phyloP scores from a whole-genome alignment of 2,888 invertebrate species.

The Perizoma affinitatum region DNA sequence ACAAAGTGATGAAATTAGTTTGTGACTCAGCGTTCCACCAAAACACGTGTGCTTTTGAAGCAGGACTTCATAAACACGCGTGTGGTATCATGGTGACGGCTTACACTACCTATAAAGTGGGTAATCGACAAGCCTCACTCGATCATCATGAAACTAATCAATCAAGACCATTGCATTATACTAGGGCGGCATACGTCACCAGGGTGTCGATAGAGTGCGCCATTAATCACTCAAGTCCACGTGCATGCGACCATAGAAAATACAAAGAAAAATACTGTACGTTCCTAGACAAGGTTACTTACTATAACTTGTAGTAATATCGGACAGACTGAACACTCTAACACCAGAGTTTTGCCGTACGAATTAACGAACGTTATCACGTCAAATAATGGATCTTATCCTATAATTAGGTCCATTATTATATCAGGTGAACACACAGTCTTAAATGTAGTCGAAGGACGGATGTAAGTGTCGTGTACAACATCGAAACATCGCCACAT shows the following conservation, averaged over 20 bases:
- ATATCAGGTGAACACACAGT: no score
- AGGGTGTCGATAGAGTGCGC: slow-evolving; percentile 24
- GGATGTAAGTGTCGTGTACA: no score
- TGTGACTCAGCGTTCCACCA: no score
- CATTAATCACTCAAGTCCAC: slow-evolving; percentile 30
- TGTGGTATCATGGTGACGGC: neutral
- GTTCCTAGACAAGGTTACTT: neutral
- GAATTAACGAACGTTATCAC: no score
- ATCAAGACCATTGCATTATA: slow-evolving; percentile 21
- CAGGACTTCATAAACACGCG: neutral
- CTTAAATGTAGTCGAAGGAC: no score
- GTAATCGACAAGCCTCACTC: slow-evolving; percentile 1
- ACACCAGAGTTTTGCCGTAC: no score
- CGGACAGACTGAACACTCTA: no score
- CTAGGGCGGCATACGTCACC: slow-evolving; percentile 34
- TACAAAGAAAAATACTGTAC: neutral
- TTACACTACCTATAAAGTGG: no score
- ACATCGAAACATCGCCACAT: no score
- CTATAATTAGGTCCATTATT: no score
- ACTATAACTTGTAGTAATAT: neutral
- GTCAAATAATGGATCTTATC: no score
- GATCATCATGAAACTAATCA: slow-evolving; percentile 30
- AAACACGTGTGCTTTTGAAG: no score
- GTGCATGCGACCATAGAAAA: slow-evolving; percentile 6
- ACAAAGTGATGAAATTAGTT: neutral